Conservation (phyloP, 2,888 invertebrate species). For the Sturmia bella region DNA sequence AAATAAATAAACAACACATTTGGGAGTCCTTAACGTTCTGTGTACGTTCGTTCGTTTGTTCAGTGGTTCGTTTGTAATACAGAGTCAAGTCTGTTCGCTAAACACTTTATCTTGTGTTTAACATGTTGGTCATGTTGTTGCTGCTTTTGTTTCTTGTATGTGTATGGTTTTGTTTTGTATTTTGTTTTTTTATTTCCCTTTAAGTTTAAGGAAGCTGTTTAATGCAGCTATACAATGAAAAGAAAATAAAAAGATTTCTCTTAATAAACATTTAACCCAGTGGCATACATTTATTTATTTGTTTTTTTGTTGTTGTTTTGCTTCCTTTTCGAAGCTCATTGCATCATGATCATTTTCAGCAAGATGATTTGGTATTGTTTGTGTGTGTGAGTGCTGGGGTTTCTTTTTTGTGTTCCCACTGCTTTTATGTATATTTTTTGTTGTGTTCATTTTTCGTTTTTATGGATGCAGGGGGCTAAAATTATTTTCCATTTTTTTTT, state of each 20-base stretch:
- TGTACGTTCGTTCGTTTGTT: not conserved
- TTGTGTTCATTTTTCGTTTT: conserved; percentile 37
- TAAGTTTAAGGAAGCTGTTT: conserved; percentile 59
- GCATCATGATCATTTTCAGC: conserved; percentile 68
- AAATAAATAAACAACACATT: conserved; percentile 38
- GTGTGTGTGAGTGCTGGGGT: not conserved
- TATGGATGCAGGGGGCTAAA: conserved; percentile 50
- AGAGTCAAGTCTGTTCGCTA: conserved; percentile 27
- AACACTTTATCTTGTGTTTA: conserved; percentile 59
- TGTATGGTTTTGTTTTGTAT: not conserved
- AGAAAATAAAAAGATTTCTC: conserved; percentile 46
- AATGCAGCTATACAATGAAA: conserved; percentile 12
- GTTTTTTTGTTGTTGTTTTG: conserved; percentile 23
- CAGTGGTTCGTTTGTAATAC: not conserved
- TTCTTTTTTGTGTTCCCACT: not conserved
- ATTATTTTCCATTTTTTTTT: conserved; percentile 4
- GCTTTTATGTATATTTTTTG: not conserved
- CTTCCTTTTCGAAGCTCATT: conserved; percentile 50
- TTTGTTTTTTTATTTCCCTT: conserved; percentile 28
- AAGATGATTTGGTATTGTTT: conserved; percentile 60
- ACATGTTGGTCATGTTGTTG: conserved; percentile 46
- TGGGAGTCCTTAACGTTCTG: conserved; percentile 50
- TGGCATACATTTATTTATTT: conserved; percentile 66
- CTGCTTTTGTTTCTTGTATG: not conserved
- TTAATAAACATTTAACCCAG: conserved; percentile 70